Evolutionary conservation across 2,888 invertebrate genomes (phyloP).

Genomic region (Ochlodes sylvanus): DNA sequence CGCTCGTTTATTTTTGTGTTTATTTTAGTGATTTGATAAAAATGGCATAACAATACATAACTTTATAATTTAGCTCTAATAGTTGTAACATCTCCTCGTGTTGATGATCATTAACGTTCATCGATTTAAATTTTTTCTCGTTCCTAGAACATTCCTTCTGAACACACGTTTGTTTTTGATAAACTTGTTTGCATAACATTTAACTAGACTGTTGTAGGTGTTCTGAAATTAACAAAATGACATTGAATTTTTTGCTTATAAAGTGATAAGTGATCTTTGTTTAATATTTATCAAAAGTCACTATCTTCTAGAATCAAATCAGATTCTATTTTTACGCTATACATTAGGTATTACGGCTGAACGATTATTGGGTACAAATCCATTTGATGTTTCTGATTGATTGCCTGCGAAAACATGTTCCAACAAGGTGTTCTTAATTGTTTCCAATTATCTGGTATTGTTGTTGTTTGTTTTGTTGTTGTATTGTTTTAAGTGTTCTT

Average conservation of each 20-base stretch:
- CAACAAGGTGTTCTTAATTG: slow-evolving; percentile 16
- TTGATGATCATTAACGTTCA: background rate
- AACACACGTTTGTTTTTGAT: background rate
- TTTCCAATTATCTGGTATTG: background rate
- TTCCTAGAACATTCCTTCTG: background rate
- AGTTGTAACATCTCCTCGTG: too few relatives aligned
- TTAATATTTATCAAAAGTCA: too few relatives aligned
- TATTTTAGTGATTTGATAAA: too few relatives aligned
- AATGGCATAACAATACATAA: too few relatives aligned
- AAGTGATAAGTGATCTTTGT: background rate
- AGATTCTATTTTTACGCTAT: background rate
- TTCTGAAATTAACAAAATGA: background rate
- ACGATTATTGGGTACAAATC: background rate
- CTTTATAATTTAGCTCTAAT: too few relatives aligned
- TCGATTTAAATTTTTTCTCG: background rate
- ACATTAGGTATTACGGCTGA: background rate
- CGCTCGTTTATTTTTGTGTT: too few relatives aligned
- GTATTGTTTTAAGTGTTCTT: slow-evolving; percentile 15
- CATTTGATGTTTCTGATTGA: slow-evolving; percentile 21
- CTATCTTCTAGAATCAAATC: background rate
- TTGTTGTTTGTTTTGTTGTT: slow-evolving; percentile 16
- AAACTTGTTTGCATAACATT: background rate
- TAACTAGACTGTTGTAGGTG: background rate
- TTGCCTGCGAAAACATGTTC: slow-evolving; percentile 8
- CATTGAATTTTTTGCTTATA: background rate